A percentile compares a stretch with the other conserved stretches of the same genome.
phyloP scores from a whole-genome alignment of 2,888 invertebrate species.

The Mesoligia furuncula region DNA sequence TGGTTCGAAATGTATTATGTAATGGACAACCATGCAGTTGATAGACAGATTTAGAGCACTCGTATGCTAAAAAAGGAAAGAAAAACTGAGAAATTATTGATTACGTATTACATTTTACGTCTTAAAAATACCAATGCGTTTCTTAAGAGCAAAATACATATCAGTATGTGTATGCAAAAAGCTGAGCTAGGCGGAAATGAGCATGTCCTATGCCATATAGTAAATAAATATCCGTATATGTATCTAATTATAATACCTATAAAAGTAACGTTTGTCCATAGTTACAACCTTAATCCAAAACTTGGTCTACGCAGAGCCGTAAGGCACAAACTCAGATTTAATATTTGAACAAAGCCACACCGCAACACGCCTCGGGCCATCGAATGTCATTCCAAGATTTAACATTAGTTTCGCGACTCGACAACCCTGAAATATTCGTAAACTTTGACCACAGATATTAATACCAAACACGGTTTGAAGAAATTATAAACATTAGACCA shows the following conservation, averaged over 20 bases:
- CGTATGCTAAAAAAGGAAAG: conserved; percentile 58
- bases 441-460: conserved; percentile 63
- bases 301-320: conserved; percentile 47
- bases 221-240: conserved; percentile 14
- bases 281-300: conserved; percentile 50
- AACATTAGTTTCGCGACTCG: conserved; percentile 82
- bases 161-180: conserved; percentile 38
- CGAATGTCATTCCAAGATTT: conserved; percentile 82
- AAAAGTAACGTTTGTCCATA: conserved; percentile 1
- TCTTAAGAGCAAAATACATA: conserved; percentile 27
- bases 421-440: conserved; percentile 74
- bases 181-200: conserved; percentile 8
- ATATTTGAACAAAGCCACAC: conserved; percentile 86
- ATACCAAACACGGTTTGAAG: conserved; percentile 57
- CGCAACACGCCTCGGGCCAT: conserved; percentile 82
- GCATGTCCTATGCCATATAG: neutral
- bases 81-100: conserved; percentile 59
- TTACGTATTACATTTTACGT: conserved; percentile 53
- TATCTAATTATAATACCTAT: neutral
- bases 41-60: conserved; percentile 64
- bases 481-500: conserved; percentile 55
- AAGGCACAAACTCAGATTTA: conserved; percentile 68
- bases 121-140: conserved; percentile 45
- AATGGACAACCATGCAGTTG: conserved; percentile 58
- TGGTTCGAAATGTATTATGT: conserved; percentile 58